phyloP scores from a whole-genome alignment of 2,888 invertebrate species.

The Lucinisca nassula region DNA sequence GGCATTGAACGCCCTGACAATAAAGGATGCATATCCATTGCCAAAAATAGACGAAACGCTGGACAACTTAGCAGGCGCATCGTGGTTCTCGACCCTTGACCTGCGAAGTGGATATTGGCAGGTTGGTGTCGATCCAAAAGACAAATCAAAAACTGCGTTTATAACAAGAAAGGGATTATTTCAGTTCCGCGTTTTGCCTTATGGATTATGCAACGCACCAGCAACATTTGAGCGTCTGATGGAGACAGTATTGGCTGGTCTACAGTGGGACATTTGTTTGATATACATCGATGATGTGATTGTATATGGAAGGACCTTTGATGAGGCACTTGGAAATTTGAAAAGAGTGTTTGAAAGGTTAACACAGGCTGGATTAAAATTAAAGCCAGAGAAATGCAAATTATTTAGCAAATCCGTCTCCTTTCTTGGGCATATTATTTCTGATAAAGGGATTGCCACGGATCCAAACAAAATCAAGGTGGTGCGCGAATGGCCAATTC shows the following conservation, averaged over 20 bases:
- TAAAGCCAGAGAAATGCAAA: constrained; percentile 62
- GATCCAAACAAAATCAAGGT: constrained; percentile 43
- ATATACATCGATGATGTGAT: constrained; percentile 71
- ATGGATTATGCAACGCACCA: constrained; percentile 45
- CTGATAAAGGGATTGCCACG: constrained; percentile 48
- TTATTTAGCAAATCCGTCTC: constrained; percentile 36
- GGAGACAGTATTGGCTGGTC: constrained; percentile 20
- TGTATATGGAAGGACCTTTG: constrained; percentile 48
- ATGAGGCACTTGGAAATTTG: constrained; percentile 51
- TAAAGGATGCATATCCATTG: too few species aligned
- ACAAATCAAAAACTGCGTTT: constrained; percentile 51
- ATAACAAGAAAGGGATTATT: constrained; percentile 43
- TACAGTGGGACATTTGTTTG: constrained; percentile 64
- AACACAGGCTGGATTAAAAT: constrained; percentile 37
- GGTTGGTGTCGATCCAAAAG: constrained; percentile 36
- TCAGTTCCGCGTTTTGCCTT: constrained; percentile 43
- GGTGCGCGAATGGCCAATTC: constrained; percentile 24
- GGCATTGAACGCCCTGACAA: too few species aligned
- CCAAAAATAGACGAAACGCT: too few species aligned
- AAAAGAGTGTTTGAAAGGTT: constrained; percentile 51
- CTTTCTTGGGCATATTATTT: constrained; percentile 57
- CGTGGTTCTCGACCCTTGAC: constrained; percentile 48
- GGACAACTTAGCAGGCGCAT: constrained; percentile 3
- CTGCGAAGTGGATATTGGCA: constrained; percentile 46
- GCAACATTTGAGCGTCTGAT: constrained; percentile 39